Percentiles rank a stretch among this genome's conserved stretches.
Conservation (phyloP, 2,797 vertebrate species). For the Falco peregrinus region DNA sequence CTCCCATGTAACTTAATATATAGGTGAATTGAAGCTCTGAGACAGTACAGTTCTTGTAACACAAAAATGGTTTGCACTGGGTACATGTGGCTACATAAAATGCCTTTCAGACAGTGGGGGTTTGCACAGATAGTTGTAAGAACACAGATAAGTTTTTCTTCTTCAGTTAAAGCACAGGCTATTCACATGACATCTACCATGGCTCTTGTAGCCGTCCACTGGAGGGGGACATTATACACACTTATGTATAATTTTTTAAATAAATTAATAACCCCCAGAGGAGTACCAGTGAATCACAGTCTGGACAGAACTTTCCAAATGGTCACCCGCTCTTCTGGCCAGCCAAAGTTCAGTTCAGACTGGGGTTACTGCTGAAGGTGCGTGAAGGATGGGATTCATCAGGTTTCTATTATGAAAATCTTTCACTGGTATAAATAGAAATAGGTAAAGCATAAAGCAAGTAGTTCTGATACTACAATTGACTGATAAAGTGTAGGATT, state of each 20-base stretch:
- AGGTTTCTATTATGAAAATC: neutral
- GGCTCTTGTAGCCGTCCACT: neutral
- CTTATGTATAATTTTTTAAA: neutral
- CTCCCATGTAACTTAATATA: neutral
- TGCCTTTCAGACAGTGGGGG: neutral
- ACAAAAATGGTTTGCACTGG: neutral
- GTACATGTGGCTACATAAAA: neutral
- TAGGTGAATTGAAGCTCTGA: neutral
- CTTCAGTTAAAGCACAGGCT: neutral
- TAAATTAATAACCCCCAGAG: neutral
- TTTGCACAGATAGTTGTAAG: neutral
- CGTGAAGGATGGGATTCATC: neutral
- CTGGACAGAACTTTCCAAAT: neutral
- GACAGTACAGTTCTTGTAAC: neutral
- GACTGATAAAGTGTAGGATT: neutral
- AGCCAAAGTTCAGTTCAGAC: rapidly evolving
- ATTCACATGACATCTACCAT: neutral
- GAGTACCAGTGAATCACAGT: neutral
- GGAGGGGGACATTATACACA: neutral
- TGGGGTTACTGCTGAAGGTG: neutral
- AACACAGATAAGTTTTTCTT: neutral
- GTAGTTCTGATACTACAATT: neutral
- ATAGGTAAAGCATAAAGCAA: neutral
- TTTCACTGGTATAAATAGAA: neutral
- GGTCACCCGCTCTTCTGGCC: neutral